phyloP scores from a whole-genome alignment of 2,888 invertebrate genomes.

The Hedya salicella region DNA sequence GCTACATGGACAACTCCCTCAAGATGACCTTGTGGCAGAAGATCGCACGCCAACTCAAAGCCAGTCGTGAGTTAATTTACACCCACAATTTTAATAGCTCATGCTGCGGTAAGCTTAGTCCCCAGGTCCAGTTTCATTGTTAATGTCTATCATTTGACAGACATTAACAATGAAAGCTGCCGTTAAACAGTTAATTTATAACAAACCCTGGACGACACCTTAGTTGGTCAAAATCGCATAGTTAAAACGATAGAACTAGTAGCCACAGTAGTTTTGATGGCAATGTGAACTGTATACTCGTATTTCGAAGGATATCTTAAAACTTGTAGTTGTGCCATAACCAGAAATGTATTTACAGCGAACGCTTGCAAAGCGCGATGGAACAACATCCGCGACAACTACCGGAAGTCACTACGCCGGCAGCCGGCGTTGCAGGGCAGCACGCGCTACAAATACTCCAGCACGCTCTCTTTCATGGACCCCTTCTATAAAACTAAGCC shows the following conservation, averaged over 20 bases:
- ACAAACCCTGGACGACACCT: too few relatives aligned
- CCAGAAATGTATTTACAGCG: conserved; percentile 37
- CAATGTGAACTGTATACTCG: too few relatives aligned
- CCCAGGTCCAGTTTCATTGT: too few relatives aligned
- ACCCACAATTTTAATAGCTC: not conserved
- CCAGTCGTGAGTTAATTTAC: conserved; percentile 8
- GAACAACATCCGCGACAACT: conserved; percentile 47
- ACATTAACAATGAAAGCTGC: too few relatives aligned
- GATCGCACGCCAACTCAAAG: conserved; percentile 32
- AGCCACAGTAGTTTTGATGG: too few relatives aligned
- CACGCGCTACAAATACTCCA: conserved; percentile 31
- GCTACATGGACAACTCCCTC: conserved; percentile 35
- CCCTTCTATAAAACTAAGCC: conserved; percentile 16
- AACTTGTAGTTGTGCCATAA: too few relatives aligned
- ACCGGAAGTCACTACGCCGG: conserved; percentile 41
- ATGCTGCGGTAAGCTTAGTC: not conserved
- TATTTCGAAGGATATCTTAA: too few relatives aligned
- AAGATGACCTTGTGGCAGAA: conserved; percentile 40
- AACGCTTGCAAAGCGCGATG: conserved; percentile 43
- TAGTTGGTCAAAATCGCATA: too few relatives aligned
- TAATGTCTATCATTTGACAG: too few relatives aligned
- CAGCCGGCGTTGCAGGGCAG: too few relatives aligned
- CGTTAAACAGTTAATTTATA: too few relatives aligned
- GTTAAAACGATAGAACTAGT: too few relatives aligned
- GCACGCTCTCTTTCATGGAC: conserved; percentile 27